Conservation (phyloP, 2,113 vertebrate species). For the Cryptomyrus ogoouensis region DNA sequence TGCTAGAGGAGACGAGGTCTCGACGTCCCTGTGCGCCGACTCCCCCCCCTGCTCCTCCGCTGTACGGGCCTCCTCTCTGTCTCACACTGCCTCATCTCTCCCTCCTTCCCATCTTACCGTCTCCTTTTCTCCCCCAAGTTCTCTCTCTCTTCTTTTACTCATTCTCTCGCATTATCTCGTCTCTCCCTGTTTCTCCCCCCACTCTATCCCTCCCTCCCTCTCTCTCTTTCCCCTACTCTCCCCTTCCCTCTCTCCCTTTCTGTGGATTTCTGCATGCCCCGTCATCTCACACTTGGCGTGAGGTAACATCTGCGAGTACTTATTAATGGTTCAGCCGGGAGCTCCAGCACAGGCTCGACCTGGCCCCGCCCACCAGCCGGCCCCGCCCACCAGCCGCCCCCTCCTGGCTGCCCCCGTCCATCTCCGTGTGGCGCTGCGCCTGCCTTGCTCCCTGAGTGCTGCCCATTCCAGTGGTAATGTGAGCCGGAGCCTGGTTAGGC, state of each 20-base stretch:
- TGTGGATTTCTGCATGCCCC: neutral
- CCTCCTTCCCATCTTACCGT: neutral
- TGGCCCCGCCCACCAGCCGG: neutral
- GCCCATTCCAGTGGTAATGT: neutral
- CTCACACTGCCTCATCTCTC: neutral
- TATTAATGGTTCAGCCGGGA: constrained; percentile 14
- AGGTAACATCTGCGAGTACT: constrained; percentile 24
- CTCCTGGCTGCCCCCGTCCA: neutral
- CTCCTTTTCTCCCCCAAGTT: neutral
- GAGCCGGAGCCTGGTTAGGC: neutral
- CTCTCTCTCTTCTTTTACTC: neutral
- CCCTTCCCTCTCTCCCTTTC: neutral
- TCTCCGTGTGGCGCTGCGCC: neutral
- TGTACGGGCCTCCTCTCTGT: neutral
- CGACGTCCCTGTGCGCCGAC: neutral
- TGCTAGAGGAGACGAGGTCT: neutral
- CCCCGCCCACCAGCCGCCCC: neutral
- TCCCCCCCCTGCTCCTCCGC: neutral
- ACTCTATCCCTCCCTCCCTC: neutral
- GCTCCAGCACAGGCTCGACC: neutral
- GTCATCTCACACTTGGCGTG: neutral
- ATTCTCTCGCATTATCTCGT: neutral
- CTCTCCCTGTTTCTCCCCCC: neutral
- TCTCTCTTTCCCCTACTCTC: neutral
- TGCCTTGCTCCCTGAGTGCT: neutral